Evolutionary conservation across 2,888 invertebrate genomes (phyloP).

Genomic region (Andricus quercusramuli): DNA sequence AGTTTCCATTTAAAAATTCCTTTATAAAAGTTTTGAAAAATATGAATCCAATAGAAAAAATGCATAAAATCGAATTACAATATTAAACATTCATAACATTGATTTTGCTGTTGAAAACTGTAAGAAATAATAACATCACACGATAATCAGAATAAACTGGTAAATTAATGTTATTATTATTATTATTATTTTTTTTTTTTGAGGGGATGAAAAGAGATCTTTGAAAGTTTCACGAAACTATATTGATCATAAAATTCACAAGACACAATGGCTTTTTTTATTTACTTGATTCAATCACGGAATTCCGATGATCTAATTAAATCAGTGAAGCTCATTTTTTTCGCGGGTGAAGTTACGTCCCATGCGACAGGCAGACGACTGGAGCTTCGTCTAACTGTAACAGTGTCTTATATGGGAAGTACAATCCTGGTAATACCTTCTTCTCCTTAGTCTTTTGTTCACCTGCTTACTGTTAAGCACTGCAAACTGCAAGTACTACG

Average conservation of each 20-base stretch:
- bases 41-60: not conserved
- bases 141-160: too few relatives aligned
- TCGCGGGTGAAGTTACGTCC: conserved; percentile 59
- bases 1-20: not conserved
- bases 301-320: not conserved
- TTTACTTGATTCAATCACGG: not conserved
- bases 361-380: conserved; percentile 66
- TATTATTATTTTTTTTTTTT: too few relatives aligned
- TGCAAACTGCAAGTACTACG: conserved; percentile 24
- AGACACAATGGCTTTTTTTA: not conserved
- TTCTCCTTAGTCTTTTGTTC: conserved; percentile 11
- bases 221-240: not conserved
- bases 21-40: not conserved
- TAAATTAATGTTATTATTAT: too few relatives aligned
- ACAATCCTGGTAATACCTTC: conserved; percentile 35
- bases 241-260: not conserved
- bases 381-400: conserved; percentile 68
- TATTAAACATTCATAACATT: not conserved
- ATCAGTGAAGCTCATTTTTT: conserved; percentile 39
- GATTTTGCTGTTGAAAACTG: too few relatives aligned
- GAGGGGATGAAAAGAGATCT: not conserved
- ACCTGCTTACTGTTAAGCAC: conserved; percentile 31
- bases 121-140: too few relatives aligned
- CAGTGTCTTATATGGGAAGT: conserved; percentile 68
- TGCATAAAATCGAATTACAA: not conserved